Evolutionary conservation across 2,888 invertebrate species (phyloP), one percentile per base, ranked within the genome.

Genomic region (Meiosimyza decipiens): DNA sequence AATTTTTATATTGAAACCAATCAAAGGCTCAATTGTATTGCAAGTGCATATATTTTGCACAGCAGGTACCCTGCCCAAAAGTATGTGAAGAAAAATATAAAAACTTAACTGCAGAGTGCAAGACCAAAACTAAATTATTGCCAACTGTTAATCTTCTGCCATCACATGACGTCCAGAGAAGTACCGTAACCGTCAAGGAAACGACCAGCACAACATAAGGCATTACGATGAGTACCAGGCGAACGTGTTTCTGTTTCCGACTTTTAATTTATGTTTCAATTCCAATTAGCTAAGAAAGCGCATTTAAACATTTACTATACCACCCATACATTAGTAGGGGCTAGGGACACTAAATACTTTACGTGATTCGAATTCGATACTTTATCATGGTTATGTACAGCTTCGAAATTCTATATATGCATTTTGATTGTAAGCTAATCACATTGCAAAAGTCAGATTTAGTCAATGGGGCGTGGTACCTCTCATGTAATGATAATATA

Each of bases 251-350:
- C 79, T 79, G 78, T 76, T 83, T 82, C 81, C 80, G 85, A 84
- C 84, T 83, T 84, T 85, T 85, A 85, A 86, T 85, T 86, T 85
- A 85, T 85, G 85, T 85, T 85, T 86, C 85, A 82, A 83, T 85
- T 84, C 83, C 85, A 85, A 85, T 86, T 85, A 86, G 85, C 81
- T 78, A 76, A 74, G 80, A 78, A 80, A 70, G 70, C 68, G 47
- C 54, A 70, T 70, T 70, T 70, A 40, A 9, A 40, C 40, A 40
- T 28, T 28, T 40, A 40, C 40, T 40, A 40, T 40, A 40, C 9
- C 9, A 40, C 40, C 40, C 6, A 40, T 9, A 40, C 40, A 40
- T n/a, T 40, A 6, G 9, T 40, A 40, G 40, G 40, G 9, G 6
- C 40, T 40, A 40, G 6, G 9, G 40, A 40, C 2, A 40, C 9